These are phyloP conservation scores for Pseudotriccus pelzelni DNA, from an alignment of 2,797 vertebrate genomes.

Conservation along the genomic window DNA sequence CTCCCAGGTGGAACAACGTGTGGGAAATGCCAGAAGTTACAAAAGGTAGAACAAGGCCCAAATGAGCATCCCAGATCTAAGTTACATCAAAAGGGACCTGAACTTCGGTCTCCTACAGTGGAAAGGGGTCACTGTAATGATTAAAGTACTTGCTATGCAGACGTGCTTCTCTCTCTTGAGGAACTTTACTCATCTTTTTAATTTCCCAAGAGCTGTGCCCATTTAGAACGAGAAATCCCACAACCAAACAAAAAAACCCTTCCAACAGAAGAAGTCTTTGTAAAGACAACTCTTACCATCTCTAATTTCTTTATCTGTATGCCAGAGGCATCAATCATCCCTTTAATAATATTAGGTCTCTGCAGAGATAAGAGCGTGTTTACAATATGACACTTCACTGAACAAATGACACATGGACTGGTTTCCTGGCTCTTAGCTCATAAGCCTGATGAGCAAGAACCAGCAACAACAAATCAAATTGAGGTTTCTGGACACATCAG, in stretches of 20 bases:
- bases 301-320: background rate
- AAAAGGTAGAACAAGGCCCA: background rate
- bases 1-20: rapidly evolving
- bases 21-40: background rate
- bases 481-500: background rate
- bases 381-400: background rate
- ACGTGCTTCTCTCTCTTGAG: background rate
- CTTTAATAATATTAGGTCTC: background rate
- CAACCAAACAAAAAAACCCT: background rate
- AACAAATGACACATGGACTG: background rate
- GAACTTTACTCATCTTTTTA: background rate
- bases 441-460: background rate
- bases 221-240: background rate
- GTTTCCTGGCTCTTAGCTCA: background rate
- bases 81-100: background rate
- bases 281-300: background rate
- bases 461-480: background rate
- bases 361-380: background rate
- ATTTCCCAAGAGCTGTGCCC: background rate
- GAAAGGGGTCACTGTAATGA: background rate
- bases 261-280: background rate
- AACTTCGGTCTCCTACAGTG: background rate
- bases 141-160: background rate
- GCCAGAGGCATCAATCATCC: background rate
- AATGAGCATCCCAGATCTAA: background rate